Conservation (phyloP, 2,113 vertebrate genomes). For the Phalacrocorax pelagicus region DNA sequence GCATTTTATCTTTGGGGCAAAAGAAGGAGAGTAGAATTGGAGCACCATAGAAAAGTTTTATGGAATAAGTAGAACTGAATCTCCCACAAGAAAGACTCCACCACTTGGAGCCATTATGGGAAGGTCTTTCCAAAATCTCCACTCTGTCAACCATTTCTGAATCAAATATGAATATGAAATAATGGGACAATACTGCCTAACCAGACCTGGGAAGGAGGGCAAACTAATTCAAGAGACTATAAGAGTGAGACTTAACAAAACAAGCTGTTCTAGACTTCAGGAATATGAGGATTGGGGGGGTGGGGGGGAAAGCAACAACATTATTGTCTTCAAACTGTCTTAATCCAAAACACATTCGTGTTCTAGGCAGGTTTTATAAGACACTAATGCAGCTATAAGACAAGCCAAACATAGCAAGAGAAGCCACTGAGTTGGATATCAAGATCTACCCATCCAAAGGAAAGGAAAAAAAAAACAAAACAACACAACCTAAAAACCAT, state of each 20-base stretch:
- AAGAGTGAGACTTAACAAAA: not conserved
- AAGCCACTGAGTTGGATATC: not conserved
- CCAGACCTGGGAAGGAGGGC: not conserved
- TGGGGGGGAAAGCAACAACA: not conserved
- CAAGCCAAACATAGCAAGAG: not conserved
- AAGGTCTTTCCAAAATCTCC: not conserved
- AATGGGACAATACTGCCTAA: not conserved
- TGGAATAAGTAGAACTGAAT: not conserved
- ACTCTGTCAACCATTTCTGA: not conserved
- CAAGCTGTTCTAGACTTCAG: not conserved
- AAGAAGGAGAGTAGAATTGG: not conserved
- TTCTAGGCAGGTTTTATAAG: not conserved
- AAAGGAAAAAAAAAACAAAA: not conserved
- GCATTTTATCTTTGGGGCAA: not conserved
- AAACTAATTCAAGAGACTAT: not conserved
- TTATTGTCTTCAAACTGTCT: not conserved
- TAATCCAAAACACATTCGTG: not conserved
- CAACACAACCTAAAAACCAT: not conserved
- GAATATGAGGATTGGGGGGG: not conserved
- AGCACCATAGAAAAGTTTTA: not conserved
- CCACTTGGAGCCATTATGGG: not conserved
- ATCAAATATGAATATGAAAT: not conserved
- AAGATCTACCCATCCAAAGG: not conserved
- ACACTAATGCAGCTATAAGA: not conserved
- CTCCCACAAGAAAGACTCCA: not conserved